A percentile compares a stretch with the other conserved stretches of the same genome.
Conservation (phyloP, 2,797 vertebrate genomes). For the Tangara arthus region DNA sequence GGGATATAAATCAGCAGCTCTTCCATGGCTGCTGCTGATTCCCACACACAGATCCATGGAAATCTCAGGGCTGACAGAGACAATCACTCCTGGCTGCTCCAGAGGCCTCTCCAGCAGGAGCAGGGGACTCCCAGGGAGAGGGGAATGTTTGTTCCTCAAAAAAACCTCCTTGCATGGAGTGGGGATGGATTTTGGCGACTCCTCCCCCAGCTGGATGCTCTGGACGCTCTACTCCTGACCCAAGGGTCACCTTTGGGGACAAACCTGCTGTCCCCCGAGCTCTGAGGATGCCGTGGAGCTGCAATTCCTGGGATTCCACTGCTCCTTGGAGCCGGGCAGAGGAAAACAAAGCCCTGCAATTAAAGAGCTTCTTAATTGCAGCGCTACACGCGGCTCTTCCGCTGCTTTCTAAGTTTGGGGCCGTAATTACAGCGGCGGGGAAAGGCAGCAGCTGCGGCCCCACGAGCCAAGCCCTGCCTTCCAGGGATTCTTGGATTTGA, state of each 20-base stretch:
- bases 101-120: background rate
- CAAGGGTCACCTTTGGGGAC: background rate
- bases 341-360: conserved; percentile 33
- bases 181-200: background rate
- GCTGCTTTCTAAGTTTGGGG: conserved; percentile 68
- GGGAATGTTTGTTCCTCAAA: fast-evolving
- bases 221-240: background rate
- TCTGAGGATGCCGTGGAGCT: background rate
- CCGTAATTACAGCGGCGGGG: conserved; percentile 41
- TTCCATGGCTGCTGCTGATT: background rate
- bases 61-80: background rate
- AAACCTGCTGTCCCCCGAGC: background rate
- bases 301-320: background rate
- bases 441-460: conserved; percentile 28
- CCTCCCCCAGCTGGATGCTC: background rate
- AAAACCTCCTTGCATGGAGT: background rate
- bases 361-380: conserved; percentile 43
- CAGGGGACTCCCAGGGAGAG: background rate
- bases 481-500: conserved; percentile 54
- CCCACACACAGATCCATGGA: background rate
- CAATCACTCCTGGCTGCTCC: background rate
- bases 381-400: conserved; percentile 40
- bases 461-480: conserved; percentile 30
- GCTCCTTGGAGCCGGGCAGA: background rate
- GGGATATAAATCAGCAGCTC: background rate